Percentiles rank a stretch among this genome's conserved stretches.
These are phyloP conservation scores for Silvanus unidentatus DNA, from an alignment of 2,888 invertebrate genomes.

Conservation along the genomic window DNA sequence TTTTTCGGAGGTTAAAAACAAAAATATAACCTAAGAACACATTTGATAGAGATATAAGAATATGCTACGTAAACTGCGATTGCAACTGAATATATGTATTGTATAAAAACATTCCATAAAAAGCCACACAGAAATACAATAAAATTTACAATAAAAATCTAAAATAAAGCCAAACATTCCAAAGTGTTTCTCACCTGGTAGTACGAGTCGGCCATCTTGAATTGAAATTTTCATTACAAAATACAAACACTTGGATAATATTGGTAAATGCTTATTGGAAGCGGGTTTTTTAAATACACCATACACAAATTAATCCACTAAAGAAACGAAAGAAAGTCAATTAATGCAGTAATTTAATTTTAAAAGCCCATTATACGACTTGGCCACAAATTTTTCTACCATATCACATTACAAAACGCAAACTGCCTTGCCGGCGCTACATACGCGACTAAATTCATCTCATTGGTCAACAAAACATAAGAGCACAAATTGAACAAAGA, in stretches of 20 bases:
- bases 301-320: not conserved
- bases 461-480: not conserved
- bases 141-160: not conserved
- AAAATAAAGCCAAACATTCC: constrained; percentile 1
- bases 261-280: not conserved
- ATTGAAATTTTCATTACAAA: constrained; percentile 36
- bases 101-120: no score
- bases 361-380: not conserved
- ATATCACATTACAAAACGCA: constrained; percentile 9
- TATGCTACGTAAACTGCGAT: no score
- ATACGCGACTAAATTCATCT: not conserved
- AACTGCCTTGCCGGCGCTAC: constrained; percentile 24
- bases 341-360: not conserved
- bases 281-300: constrained; percentile 5
- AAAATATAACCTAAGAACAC: constrained; percentile 1
- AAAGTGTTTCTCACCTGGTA: constrained; percentile 54
- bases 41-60: no score
- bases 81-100: no score
- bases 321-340: not conserved
- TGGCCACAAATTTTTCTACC: constrained; percentile 9
- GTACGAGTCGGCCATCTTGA: constrained; percentile 62
- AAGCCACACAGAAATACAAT: no score
- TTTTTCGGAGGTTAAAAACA: no score
- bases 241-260: constrained; percentile 6
- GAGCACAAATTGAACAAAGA: no score